Conservation (phyloP, 2,113 vertebrate species). For the Aldabrachelys gigantea region DNA sequence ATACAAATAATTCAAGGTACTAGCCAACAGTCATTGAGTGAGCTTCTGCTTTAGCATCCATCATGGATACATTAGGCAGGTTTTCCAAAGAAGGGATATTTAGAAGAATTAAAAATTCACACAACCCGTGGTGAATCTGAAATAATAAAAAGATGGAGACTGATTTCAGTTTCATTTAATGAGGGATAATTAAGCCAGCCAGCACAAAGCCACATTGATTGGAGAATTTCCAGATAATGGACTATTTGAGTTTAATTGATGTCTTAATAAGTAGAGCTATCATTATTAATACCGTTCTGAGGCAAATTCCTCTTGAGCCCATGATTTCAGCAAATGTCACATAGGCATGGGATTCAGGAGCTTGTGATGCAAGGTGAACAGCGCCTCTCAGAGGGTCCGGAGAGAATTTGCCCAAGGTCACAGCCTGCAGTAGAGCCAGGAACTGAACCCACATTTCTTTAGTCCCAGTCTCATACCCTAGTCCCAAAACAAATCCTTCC, state of each 20-base stretch:
- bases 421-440: neutral
- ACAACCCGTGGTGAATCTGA: neutral
- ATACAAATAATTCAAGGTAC: neutral
- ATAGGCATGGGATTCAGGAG: neutral
- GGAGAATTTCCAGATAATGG: constrained; percentile 18
- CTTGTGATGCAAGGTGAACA: neutral
- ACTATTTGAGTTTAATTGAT: neutral
- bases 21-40: neutral
- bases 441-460: neutral
- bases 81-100: neutral
- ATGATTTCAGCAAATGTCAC: neutral
- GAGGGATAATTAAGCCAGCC: constrained; percentile 27
- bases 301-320: neutral
- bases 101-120: neutral
- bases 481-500: neutral
- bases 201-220: neutral
- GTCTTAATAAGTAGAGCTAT: constrained; percentile 5
- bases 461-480: neutral
- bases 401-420: neutral
- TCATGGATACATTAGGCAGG: accelerated
- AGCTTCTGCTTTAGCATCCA: accelerated
- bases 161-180: neutral
- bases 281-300: neutral
- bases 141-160: neutral
- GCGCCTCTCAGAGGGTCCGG: neutral